Conservation (phyloP, 2,113 vertebrate species). For the Siniperca chuatsi region DNA sequence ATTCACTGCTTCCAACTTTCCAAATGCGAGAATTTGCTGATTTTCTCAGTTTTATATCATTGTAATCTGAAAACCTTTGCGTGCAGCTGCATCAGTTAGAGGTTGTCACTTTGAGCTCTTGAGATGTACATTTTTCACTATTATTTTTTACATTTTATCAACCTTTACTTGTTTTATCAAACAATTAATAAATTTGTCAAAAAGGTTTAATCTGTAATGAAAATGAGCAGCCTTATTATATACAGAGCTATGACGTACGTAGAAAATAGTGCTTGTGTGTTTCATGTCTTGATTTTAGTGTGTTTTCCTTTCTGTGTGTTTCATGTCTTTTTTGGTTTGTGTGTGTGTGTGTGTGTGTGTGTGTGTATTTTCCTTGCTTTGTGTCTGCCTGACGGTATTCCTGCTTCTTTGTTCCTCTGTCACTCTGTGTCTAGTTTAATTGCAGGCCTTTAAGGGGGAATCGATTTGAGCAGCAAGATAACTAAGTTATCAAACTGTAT, state of each 20-base stretch:
- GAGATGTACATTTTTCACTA: background rate
- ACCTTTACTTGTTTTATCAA: background rate
- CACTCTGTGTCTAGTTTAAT: conserved; percentile 70
- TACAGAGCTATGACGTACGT: background rate
- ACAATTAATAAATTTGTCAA: background rate
- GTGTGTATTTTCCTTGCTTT: conserved; percentile 7
- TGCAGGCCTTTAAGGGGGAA: conserved; percentile 67
- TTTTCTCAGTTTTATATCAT: background rate
- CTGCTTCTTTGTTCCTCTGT: conserved; percentile 58
- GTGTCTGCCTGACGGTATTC: conserved; percentile 25
- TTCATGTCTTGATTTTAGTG: background rate
- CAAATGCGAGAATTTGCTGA: background rate
- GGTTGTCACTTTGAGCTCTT: background rate
- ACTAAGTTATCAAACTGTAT: conserved; percentile 79
- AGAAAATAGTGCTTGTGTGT: background rate
- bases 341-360: background rate
- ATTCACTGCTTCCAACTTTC: background rate
- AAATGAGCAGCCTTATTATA: background rate
- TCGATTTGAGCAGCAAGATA: conserved; percentile 76
- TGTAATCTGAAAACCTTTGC: background rate
- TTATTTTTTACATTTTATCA: background rate
- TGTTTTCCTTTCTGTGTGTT: background rate
- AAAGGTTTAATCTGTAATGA: background rate
- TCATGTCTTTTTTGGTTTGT: background rate
- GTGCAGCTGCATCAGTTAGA: background rate